These are phyloP conservation scores for Meiosimyza platycephala DNA, from an alignment of 2,888 invertebrate genomes.

Conservation along the genomic window DNA sequence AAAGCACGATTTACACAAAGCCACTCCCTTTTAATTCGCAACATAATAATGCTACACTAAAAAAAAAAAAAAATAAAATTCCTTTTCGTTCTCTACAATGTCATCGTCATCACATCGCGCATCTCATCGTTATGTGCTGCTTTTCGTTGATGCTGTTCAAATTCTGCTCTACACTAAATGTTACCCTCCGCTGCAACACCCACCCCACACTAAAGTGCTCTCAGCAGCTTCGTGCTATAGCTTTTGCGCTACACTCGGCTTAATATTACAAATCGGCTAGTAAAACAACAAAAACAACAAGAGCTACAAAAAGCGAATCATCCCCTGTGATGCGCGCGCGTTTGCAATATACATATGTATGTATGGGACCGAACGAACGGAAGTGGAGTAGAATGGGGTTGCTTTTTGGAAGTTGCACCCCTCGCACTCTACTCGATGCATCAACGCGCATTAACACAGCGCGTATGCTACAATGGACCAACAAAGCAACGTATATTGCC, in stretches of 20 bases:
- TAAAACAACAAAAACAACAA: not conserved
- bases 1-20: slow-evolving; percentile 11
- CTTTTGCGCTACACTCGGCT: not conserved
- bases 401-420: not conserved
- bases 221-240: slow-evolving; percentile 4
- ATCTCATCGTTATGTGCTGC: no score
- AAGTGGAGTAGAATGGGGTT: not conserved
- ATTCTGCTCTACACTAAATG: not conserved
- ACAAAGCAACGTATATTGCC: no score
- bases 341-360: not conserved
- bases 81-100: no score
- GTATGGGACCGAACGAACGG: not conserved
- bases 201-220: not conserved
- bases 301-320: not conserved
- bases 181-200: no score
- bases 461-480: no score
- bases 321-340: slow-evolving; percentile 4
- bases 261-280: not conserved
- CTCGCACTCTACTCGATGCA: not conserved
- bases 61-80: not conserved
- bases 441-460: slow-evolving; percentile 1
- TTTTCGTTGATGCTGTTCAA: not conserved
- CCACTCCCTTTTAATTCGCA: slow-evolving; percentile 44
- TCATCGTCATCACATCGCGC: no score
- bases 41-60: slow-evolving; percentile 13